phyloP scores from a whole-genome alignment of 2,888 invertebrate species.

The Coecobrya sp. region DNA sequence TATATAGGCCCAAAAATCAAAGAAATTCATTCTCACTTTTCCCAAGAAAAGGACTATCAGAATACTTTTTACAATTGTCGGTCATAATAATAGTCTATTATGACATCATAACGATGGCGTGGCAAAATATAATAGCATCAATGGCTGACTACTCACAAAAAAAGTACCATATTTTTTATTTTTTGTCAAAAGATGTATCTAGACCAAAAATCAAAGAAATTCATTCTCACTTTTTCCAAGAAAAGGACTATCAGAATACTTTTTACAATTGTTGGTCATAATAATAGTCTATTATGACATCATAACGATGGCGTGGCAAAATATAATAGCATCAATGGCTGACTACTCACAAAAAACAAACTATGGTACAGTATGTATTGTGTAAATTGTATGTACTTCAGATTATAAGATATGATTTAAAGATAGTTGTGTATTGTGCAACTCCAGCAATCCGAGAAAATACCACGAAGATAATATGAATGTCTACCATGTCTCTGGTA shows the following conservation, averaged over 20 bases:
- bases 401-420: background rate
- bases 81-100: conserved; percentile 15
- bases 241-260: conserved; percentile 3
- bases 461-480: conserved; percentile 25
- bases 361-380: background rate
- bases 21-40: background rate
- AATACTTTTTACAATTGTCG: background rate
- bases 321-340: background rate
- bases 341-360: conserved; percentile 13
- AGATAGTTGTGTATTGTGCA: background rate
- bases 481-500: background rate
- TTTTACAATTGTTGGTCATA: background rate
- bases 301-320: background rate
- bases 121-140: background rate
- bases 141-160: background rate
- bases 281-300: conserved; percentile 26
- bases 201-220: background rate
- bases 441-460: conserved; percentile 49
- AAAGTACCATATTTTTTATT: no score
- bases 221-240: background rate
- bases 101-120: conserved; percentile 7
- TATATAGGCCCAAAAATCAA: background rate
- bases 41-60: background rate
- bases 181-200: background rate
- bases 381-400: background rate